phyloP scores from a whole-genome alignment of 2,888 invertebrate genomes.

The Cloeon dipterum region DNA sequence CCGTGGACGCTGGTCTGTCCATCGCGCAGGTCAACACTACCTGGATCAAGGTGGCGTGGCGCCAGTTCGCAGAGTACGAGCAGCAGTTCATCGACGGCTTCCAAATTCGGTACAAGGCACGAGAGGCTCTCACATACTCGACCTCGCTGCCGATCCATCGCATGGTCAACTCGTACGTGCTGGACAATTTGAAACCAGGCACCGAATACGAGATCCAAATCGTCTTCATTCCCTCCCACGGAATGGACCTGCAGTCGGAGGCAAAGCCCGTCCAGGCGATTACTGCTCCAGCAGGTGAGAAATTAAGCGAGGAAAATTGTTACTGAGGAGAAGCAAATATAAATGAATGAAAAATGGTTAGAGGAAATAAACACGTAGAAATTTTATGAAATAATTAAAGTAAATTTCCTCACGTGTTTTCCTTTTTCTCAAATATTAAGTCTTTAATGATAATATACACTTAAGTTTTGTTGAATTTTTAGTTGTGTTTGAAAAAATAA shows the following conservation, averaged over 20 bases:
- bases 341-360: too few species aligned
- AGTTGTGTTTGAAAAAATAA: too few species aligned
- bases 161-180: constrained; percentile 50
- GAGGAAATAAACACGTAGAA: neutral
- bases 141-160: constrained; percentile 67
- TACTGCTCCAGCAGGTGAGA: constrained; percentile 43
- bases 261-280: constrained; percentile 42
- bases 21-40: constrained; percentile 56
- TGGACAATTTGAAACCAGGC: constrained; percentile 54
- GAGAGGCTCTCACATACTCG: constrained; percentile 53
- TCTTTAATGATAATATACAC: too few species aligned
- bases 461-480: too few species aligned
- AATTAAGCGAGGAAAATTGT: too few species aligned
- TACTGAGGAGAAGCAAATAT: too few species aligned
- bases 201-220: constrained; percentile 65
- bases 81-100: constrained; percentile 69
- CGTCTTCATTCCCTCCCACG: constrained; percentile 60
- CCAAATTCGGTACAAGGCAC: constrained; percentile 63
- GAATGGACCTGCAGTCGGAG: constrained; percentile 47
- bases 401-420: too few species aligned
- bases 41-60: constrained; percentile 57
- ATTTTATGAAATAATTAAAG: too few species aligned
- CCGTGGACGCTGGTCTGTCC: constrained; percentile 47
- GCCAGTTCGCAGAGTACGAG: constrained; percentile 57
- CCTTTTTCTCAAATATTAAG: too few species aligned